Conservation (phyloP, 2,888 invertebrate genomes). For the Digitonthophagus gazella region DNA sequence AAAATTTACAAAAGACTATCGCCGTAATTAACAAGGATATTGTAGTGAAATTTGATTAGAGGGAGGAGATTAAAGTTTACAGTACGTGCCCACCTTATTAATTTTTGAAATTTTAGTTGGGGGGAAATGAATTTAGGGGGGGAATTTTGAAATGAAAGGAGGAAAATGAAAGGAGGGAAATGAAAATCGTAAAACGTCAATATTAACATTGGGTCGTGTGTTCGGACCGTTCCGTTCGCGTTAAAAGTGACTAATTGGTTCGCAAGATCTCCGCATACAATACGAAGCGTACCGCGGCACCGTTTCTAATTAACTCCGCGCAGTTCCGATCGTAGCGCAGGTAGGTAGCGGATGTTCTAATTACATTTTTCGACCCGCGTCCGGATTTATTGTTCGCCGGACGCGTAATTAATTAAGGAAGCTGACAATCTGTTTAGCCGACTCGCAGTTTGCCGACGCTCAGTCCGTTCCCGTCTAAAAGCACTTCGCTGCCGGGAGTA, state of each 20-base stretch:
- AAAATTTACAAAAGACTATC: neutral
- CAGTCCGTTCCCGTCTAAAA: neutral
- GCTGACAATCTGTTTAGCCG: neutral
- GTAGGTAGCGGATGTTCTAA: neutral
- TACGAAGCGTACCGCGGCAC: neutral
- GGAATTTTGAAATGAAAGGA: too few relatives aligned
- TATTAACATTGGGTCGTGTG: neutral
- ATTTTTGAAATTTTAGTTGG: neutral
- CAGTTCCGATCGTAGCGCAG: neutral
- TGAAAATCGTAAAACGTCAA: neutral
- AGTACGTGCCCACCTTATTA: neutral
- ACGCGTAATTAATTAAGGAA: neutral
- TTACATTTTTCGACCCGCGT: neutral
- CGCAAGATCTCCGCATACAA: neutral
- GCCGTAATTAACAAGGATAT: neutral
- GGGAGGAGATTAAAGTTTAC: neutral
- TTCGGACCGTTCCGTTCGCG: too few relatives aligned
- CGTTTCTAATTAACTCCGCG: neutral
- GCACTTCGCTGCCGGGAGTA: neutral
- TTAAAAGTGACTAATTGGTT: neutral
- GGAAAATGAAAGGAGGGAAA: neutral
- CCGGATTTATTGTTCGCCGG: neutral
- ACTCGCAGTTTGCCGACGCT: neutral
- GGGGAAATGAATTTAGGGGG: too few relatives aligned
- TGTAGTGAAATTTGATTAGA: neutral